Evolutionary conservation across 1,140 invertebrate genomes (phyloP).

Genomic region (Watersipora subatra): DNA sequence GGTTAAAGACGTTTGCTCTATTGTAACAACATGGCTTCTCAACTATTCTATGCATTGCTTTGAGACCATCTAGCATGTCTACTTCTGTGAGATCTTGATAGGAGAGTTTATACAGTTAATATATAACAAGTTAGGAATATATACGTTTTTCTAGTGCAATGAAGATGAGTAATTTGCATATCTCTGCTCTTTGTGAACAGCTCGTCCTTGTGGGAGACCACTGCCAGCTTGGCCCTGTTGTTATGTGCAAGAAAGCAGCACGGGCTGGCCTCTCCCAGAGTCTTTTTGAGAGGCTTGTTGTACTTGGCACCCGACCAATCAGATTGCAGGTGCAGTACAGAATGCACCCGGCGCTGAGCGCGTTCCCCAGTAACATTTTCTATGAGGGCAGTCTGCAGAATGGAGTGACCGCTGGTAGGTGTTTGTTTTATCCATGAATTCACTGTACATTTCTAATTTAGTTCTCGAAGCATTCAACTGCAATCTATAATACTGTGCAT

Average conservation of each 20-base stretch:
- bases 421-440: background rate
- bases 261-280: constrained; percentile 91
- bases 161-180: too few species aligned
- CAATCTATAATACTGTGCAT: background rate
- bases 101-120: too few species aligned
- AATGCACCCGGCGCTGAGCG: constrained; percentile 86
- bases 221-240: constrained; percentile 93
- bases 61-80: too few species aligned
- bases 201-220: constrained; percentile 95
- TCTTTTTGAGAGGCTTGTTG: constrained; percentile 89
- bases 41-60: too few species aligned
- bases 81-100: too few species aligned
- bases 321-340: constrained; percentile 75
- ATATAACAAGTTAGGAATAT: too few species aligned
- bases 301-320: constrained; percentile 56
- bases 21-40: too few species aligned
- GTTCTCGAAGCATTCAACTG: background rate
- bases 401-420: constrained; percentile 73
- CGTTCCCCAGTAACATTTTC: constrained; percentile 98
- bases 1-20: too few species aligned
- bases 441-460: constrained; percentile 1
- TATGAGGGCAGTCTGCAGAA: constrained; percentile 98
- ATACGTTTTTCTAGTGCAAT: too few species aligned
- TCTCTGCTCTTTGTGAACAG: too few species aligned
- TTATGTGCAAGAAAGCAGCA: constrained; percentile 99